phyloP scores from a whole-genome alignment of 2,797 vertebrate species.

The Sebastes nivosus region DNA sequence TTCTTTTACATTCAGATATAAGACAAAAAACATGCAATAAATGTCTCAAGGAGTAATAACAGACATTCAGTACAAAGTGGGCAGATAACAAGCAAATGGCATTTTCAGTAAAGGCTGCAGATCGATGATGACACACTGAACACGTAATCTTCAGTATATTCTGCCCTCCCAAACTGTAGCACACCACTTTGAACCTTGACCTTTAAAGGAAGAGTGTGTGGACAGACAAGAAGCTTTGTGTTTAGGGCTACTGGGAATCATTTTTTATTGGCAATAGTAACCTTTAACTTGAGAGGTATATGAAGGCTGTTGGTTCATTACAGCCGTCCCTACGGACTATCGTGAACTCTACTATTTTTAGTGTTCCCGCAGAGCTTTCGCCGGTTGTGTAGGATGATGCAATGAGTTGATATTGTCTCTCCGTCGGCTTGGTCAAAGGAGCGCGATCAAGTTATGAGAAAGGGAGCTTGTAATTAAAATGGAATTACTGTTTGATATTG shows the following conservation, averaged over 20 bases:
- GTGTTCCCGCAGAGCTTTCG: conserved; percentile 3
- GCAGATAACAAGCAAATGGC: conserved; percentile 3
- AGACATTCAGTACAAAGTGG: neutral
- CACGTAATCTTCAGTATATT: neutral
- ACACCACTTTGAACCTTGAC: conserved; percentile 54
- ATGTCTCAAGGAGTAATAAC: neutral
- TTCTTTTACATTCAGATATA: neutral
- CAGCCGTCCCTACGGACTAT: conserved; percentile 30
- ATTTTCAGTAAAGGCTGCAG: conserved; percentile 35
- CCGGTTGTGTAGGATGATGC: conserved; percentile 18
- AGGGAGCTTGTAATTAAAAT: conserved; percentile 66
- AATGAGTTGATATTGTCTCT: conserved; percentile 52
- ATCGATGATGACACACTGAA: conserved; percentile 17
- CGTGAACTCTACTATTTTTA: conserved; percentile 44
- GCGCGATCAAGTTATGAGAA: conserved; percentile 42
- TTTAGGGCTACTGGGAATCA: conserved; percentile 58
- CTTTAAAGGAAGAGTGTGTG: conserved; percentile 48
- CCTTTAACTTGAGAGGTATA: conserved; percentile 74
- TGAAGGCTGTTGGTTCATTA: conserved; percentile 67
- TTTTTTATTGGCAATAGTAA: conserved; percentile 77
- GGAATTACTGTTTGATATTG: conserved; percentile 62
- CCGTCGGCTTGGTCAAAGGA: conserved; percentile 31
- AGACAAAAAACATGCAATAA: neutral
- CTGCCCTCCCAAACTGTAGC: conserved; percentile 7
- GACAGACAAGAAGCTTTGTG: conserved; percentile 37